Evolutionary conservation across 1,140 invertebrate genomes (phyloP), one percentile per base, ranked within the genome.

Genomic region (Caenorhabditis latens): DNA sequence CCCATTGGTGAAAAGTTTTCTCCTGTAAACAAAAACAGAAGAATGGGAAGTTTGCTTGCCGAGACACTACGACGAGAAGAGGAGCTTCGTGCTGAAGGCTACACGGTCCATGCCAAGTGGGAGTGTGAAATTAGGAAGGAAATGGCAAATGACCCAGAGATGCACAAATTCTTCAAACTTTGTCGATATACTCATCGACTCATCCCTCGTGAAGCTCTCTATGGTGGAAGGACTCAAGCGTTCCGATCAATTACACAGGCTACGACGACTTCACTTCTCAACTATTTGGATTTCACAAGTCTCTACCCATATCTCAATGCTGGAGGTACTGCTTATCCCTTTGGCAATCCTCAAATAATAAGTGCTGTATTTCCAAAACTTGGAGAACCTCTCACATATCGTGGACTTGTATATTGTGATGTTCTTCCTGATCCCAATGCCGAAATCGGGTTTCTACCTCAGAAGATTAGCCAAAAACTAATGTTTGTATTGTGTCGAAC

Each of bases 351-450:
- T 7, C 14, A 1, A 19, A 58, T 58, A 19, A 58, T 58, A 1
- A 58, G 13, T 7, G 57, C 14, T 7, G n/a, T 1, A 19, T 21
- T 58, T 7, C 57, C 57, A n/a, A 7, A 58, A 7, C 6, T 7
- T 53, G 50, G 4, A 13, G 16, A 53, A 0, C 9, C 16, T 53
- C 50, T 53, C 50, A 16, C 9, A 13, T 13, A 13, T 13, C 50
- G 50, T 53, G 50, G 50, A n/a, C 57, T 58, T 58, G 57, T 58
- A 0, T n/a, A 58, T n/a, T 58, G 57, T 58, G 57, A 58, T 58
- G 57, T 58, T 58, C 57, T 58, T 14, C 57, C 57, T 7, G 13
- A 13, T 7, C 14, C 14, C 6, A 7, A 16, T 53, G 57, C 57
- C 4, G 6, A 21, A 58, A 58, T 58, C n/a, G 57, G 57, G 7